Conservation (phyloP, 2,888 invertebrate genomes). For the Volucella inflata region DNA sequence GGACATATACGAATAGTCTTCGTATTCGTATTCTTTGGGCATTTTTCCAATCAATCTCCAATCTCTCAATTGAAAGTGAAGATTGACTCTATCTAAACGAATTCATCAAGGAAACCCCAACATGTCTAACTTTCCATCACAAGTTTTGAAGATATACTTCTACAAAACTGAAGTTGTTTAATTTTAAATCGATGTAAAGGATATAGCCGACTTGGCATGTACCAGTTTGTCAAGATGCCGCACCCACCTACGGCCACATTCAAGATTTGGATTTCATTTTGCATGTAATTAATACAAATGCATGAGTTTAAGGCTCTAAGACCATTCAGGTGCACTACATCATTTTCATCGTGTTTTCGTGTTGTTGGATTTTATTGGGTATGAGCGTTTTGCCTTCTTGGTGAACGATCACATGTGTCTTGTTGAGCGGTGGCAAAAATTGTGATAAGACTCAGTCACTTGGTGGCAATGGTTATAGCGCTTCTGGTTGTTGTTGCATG, state of each 20-base stretch:
- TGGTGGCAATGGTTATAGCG: conserved; percentile 51
- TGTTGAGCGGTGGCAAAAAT: conserved; percentile 45
- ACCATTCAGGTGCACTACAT: conserved; percentile 66
- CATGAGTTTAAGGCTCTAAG: conserved; percentile 46
- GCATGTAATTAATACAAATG: conserved; percentile 69
- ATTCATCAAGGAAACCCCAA: conserved; percentile 62
- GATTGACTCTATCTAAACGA: conserved; percentile 46
- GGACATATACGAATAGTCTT: background rate
- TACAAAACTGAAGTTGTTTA: conserved; percentile 12
- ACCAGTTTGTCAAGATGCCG: conserved; percentile 53
- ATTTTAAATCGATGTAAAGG: conserved; percentile 30
- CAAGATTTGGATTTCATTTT: conserved; percentile 49
- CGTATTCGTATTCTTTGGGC: conserved; percentile 13
- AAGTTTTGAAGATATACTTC: background rate
- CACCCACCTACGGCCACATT: conserved; percentile 55
- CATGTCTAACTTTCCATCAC: conserved; percentile 5
- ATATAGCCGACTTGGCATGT: conserved; percentile 25
- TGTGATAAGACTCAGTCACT: conserved; percentile 60
- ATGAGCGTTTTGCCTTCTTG: conserved; percentile 8
- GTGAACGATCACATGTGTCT: conserved; percentile 50
- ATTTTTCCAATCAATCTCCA: conserved; percentile 65
- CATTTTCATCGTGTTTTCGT: conserved; percentile 67
- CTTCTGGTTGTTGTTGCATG: conserved; percentile 45
- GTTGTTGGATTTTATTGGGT: conserved; percentile 18
- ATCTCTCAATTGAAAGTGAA: conserved; percentile 45